Percentiles rank a stretch among this genome's conserved stretches.
Evolutionary conservation across 1,140 invertebrate genomes (phyloP).

Genomic region (Leguminivora glycinivorella): DNA sequence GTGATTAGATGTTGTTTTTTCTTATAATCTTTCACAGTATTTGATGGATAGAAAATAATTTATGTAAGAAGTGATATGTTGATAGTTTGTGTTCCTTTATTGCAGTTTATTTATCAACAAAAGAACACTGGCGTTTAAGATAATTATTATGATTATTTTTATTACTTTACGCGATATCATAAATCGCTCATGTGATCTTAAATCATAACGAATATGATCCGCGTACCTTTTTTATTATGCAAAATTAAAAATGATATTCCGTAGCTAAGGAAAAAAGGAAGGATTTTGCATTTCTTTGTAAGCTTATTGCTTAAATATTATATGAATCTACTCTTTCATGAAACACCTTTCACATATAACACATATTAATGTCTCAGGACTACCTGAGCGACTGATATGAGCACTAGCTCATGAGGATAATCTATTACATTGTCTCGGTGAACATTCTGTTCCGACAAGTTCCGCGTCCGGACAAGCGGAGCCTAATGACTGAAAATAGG

Average conservation of each 20-base stretch:
- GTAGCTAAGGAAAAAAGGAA: too few relatives aligned
- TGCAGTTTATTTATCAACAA: neutral
- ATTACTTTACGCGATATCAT: too few relatives aligned
- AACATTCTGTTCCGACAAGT: neutral
- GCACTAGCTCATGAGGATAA: neutral
- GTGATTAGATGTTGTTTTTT: conserved; percentile 48
- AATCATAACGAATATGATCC: too few relatives aligned
- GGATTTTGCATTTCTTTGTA: too few relatives aligned
- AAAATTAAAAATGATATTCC: too few relatives aligned
- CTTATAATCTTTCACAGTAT: conserved; percentile 35
- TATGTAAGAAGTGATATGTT: neutral
- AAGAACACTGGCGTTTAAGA: neutral
- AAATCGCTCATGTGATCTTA: too few relatives aligned
- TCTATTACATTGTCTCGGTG: conserved; percentile 9
- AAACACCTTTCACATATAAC: neutral
- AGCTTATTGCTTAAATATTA: too few relatives aligned
- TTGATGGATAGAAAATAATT: conserved; percentile 33
- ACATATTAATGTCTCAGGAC: neutral
- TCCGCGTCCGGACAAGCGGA: conserved; percentile 39
- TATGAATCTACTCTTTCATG: neutral
- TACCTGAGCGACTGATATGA: too few relatives aligned
- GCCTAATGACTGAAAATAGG: conserved; percentile 45
- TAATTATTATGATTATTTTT: neutral
- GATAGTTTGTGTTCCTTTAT: neutral
- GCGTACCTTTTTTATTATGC: too few relatives aligned